Conservation (phyloP, 2,888 invertebrate genomes). For the Mesochorus sp. region DNA sequence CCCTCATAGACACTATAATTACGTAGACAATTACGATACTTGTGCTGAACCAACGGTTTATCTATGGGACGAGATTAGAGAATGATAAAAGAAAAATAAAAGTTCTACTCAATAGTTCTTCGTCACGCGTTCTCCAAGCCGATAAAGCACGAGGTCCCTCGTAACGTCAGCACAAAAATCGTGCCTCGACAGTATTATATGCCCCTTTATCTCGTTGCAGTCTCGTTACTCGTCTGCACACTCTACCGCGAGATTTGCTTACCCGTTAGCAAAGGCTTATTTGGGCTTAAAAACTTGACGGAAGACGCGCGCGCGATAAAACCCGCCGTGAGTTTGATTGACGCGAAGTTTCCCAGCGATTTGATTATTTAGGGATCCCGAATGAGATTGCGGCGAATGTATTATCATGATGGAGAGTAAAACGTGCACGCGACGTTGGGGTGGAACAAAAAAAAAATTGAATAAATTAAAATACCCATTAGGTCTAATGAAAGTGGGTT, state of each 20-base stretch:
- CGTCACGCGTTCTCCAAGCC: neutral
- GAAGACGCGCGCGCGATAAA: conserved; percentile 24
- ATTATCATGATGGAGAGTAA: neutral
- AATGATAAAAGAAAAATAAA: neutral
- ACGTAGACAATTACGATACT: too few relatives aligned
- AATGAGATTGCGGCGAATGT: neutral
- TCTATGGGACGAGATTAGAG: neutral
- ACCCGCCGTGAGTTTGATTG: conserved; percentile 1
- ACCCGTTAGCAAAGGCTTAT: neutral
- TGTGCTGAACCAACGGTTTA: too few relatives aligned
- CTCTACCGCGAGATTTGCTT: neutral
- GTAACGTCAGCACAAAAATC: conserved; percentile 13
- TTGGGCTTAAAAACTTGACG: neutral
- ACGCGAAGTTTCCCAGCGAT: neutral
- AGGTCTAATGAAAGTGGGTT: too few relatives aligned
- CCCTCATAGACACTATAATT: too few relatives aligned
- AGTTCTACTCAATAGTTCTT: neutral
- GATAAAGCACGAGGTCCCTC: conserved; percentile 21
- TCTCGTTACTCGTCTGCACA: neutral
- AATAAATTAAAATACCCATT: neutral
- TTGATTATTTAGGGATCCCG: neutral
- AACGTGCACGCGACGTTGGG: conserved; percentile 7
- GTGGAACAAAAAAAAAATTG: neutral
- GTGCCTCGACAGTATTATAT: neutral
- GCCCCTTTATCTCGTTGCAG: neutral